A percentile compares a stretch with the other conserved stretches of the same genome.
Evolutionary conservation across 64 coral and sea anemone species (phyloP).

Genomic region (Actinia equina): DNA sequence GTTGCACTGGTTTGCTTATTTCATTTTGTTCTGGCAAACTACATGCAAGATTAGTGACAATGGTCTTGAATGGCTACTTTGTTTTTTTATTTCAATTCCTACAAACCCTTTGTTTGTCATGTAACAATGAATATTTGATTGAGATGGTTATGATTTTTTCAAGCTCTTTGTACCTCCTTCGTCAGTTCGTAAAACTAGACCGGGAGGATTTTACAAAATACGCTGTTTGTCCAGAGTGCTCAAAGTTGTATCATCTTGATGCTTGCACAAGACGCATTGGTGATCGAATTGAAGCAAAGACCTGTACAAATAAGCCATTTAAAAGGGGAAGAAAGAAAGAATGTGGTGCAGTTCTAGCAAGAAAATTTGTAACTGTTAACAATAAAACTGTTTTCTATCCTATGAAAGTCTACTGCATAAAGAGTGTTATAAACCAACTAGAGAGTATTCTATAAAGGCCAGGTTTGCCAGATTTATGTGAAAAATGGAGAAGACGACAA

Average conservation of each 20-base stretch:
- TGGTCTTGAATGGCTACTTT: constrained; percentile 59
- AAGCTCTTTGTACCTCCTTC: constrained; percentile 44
- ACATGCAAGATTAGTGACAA: constrained; percentile 53
- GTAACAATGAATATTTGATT: constrained; percentile 36
- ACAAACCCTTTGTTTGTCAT: neutral
- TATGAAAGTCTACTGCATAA: constrained; percentile 35
- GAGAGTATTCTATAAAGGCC: constrained; percentile 45
- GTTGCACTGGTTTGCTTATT: constrained; percentile 44
- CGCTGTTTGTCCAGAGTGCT: constrained; percentile 48
- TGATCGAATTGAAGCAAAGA: constrained; percentile 15
- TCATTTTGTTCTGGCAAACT: constrained; percentile 42
- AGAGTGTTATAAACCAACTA: constrained; percentile 31
- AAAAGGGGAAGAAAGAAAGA: constrained; percentile 14
- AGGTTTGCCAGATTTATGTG: constrained; percentile 43
- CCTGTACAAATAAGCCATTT: constrained; percentile 34
- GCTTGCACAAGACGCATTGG: constrained; percentile 25
- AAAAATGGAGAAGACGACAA: constrained; percentile 45
- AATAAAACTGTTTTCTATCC: constrained; percentile 24
- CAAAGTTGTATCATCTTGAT: constrained; percentile 11
- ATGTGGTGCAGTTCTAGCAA: constrained; percentile 37
- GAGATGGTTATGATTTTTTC: constrained; percentile 38
- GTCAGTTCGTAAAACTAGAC: constrained; percentile 21
- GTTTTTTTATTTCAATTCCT: constrained; percentile 62
- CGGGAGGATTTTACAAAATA: constrained; percentile 34
- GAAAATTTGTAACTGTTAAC: constrained; percentile 24